phyloP scores from a whole-genome alignment of 2,113 vertebrate genomes.

The Lampris megalopsis region DNA sequence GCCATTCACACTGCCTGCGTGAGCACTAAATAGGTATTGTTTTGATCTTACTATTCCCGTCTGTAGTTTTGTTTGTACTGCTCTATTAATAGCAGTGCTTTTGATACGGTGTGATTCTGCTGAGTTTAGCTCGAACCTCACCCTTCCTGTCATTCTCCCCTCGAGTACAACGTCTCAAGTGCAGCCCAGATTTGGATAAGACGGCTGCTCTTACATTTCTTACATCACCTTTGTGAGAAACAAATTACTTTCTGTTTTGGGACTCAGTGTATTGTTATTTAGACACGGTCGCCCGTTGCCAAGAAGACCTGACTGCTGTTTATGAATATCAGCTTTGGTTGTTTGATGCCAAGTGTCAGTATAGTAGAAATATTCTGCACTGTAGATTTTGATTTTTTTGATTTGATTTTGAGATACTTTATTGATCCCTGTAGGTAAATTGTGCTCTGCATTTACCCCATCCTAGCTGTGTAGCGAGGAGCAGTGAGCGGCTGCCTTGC shows the following conservation, averaged over 20 bases:
- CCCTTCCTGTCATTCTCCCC: constrained; percentile 80
- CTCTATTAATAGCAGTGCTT: constrained; percentile 72
- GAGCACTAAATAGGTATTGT: constrained; percentile 78
- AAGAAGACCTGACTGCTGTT: not conserved
- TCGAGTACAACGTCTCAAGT: constrained; percentile 52
- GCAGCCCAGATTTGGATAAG: constrained; percentile 41
- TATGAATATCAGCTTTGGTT: not conserved
- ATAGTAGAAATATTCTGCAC: not conserved
- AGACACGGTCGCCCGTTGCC: not conserved
- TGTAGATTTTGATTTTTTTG: not conserved
- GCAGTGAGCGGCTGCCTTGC: too few relatives aligned
- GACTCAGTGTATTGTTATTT: not conserved
- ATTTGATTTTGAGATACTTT: too few relatives aligned
- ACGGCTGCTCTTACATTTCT: constrained; percentile 44
- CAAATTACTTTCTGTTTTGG: constrained; percentile 1
- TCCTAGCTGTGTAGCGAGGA: too few relatives aligned
- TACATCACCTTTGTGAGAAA: constrained; percentile 32
- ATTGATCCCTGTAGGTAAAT: too few relatives aligned
- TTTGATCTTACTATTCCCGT: constrained; percentile 75
- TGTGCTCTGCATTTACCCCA: too few relatives aligned
- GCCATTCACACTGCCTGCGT: constrained; percentile 67
- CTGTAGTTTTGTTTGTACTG: constrained; percentile 73
- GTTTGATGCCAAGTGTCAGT: not conserved
- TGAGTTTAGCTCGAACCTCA: constrained; percentile 64
- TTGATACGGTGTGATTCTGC: constrained; percentile 70